Evolutionary conservation across 2,888 invertebrate genomes (phyloP).

Genomic region (Rhagonycha fulva): DNA sequence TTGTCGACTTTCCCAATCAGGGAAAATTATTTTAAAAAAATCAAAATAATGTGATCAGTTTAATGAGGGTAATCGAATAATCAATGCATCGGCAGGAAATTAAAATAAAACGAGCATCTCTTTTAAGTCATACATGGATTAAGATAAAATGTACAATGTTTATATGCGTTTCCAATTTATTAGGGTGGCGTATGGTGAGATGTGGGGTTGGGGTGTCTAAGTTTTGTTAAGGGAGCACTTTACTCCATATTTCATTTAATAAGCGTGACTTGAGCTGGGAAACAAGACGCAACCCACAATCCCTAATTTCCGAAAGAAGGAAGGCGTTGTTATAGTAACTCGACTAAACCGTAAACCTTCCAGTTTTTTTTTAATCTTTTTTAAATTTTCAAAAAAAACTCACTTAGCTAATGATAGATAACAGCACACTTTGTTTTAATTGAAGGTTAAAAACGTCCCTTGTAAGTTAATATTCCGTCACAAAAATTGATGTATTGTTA

Average conservation of each 20-base stretch:
- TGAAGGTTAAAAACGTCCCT: neutral
- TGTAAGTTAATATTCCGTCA: neutral
- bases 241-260: neutral
- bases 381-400: neutral
- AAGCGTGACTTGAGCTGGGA: neutral
- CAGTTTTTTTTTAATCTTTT: neutral
- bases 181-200: neutral
- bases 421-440: neutral
- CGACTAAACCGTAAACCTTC: neutral
- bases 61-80: neutral
- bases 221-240: neutral
- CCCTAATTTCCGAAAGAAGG: neutral
- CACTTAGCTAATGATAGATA: neutral
- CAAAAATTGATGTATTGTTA: neutral
- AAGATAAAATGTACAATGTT: neutral
- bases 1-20: too few relatives aligned
- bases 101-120: neutral
- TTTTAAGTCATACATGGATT: neutral
- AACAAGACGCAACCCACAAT: neutral
- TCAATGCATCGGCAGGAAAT: neutral
- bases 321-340: neutral
- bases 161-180: conserved; percentile 1
- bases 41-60: neutral
- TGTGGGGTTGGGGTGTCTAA: neutral
- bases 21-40: too few relatives aligned